phyloP scores from a whole-genome alignment of 1,140 invertebrate species.

The Macrotrachela quadricornifera region DNA sequence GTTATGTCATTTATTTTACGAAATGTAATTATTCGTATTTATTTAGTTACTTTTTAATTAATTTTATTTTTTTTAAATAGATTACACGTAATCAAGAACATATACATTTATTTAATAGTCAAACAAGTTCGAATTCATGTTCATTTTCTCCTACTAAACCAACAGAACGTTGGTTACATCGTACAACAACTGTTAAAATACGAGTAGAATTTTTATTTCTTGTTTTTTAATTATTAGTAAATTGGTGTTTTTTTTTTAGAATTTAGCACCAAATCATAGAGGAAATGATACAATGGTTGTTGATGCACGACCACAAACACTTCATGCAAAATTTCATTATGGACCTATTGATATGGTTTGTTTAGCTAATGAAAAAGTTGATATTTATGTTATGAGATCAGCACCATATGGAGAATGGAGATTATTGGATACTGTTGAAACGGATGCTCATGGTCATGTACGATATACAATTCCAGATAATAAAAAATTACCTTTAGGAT shows the following conservation, averaged over 20 bases:
- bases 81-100: no score
- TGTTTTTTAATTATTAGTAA: no score
- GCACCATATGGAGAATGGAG: slow-evolving; percentile 47
- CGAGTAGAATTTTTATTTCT: slow-evolving; percentile 32
- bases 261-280: slow-evolving; percentile 86
- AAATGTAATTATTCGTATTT: no score
- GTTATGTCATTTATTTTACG: slow-evolving; percentile 88
- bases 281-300: slow-evolving; percentile 90
- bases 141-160: slow-evolving; percentile 27
- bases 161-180: slow-evolving; percentile 84
- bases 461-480: slow-evolving; percentile 61
- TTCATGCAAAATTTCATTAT: slow-evolving; percentile 90
- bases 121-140: no score
- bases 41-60: no score
- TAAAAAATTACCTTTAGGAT: slow-evolving; percentile 62
- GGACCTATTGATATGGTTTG: slow-evolving; percentile 78
- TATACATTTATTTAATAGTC: no score
- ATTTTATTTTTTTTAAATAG: no score
- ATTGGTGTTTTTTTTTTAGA: slow-evolving; percentile 22
- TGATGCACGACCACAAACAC: slow-evolving; percentile 60
- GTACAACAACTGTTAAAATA: slow-evolving; percentile 82
- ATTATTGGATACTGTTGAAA: slow-evolving; percentile 65
- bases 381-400: slow-evolving; percentile 63
- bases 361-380: slow-evolving; percentile 51
- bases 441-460: slow-evolving; percentile 79